These are phyloP conservation scores for Cariama cristata DNA, from an alignment of 2,113 vertebrate species.

Conservation along the genomic window DNA sequence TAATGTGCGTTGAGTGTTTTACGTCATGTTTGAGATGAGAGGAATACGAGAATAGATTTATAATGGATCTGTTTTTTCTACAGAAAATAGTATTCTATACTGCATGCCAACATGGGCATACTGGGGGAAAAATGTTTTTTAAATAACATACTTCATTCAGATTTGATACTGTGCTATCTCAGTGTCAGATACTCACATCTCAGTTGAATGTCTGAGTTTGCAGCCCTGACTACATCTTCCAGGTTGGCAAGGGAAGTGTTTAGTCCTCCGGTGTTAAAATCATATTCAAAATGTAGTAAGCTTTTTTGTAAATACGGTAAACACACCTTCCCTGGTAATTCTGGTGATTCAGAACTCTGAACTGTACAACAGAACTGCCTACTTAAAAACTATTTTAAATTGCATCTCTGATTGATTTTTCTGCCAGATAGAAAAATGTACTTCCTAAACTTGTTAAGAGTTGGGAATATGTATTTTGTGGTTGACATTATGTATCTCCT, in stretches of 20 bases:
- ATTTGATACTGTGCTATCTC: not conserved
- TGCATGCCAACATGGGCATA: not conserved
- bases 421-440: not conserved
- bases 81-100: not conserved
- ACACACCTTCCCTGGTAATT: not conserved
- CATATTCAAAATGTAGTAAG: not conserved
- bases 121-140: not conserved
- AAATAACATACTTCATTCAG: not conserved
- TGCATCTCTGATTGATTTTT: not conserved
- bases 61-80: not conserved
- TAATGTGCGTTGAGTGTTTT: fast-evolving
- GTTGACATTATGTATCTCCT: not conserved
- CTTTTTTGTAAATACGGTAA: not conserved
- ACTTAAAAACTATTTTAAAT: not conserved
- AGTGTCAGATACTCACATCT: not conserved
- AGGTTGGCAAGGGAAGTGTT: not conserved
- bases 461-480: not conserved
- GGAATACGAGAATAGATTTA: not conserved
- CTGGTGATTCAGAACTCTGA: not conserved
- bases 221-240: not conserved
- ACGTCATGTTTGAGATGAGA: not conserved
- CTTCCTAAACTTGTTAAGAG: not conserved
- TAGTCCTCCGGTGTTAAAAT: not conserved
- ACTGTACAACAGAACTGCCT: not conserved
- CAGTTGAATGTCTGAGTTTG: not conserved